A percentile compares a stretch with the other conserved stretches of the same genome.
phyloP scores from a whole-genome alignment of 2,113 vertebrate genomes.

The Upupa epops region DNA sequence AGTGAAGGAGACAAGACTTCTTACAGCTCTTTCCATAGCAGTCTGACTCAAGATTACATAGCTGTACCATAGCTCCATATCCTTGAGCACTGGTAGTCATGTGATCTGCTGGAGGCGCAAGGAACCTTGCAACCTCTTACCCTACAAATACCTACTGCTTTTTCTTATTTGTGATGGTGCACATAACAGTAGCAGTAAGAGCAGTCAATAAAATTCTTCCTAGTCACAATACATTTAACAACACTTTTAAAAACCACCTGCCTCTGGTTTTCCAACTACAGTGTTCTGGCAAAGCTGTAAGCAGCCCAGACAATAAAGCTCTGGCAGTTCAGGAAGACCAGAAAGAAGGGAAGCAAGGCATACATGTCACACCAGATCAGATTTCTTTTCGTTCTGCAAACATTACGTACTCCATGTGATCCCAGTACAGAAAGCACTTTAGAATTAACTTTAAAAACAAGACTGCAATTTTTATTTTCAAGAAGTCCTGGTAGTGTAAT shows the following conservation, averaged over 20 bases:
- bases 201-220: background rate
- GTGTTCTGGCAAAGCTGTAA: background rate
- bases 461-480: background rate
- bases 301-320: background rate
- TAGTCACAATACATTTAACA: background rate
- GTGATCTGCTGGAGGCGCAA: background rate
- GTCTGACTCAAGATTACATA: background rate
- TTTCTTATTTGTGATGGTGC: background rate
- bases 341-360: background rate
- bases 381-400: background rate
- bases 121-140: background rate
- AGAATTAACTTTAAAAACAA: background rate
- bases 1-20: background rate
- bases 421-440: background rate
- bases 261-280: background rate
- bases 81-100: fast-evolving
- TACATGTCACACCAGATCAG: background rate
- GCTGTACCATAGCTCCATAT: background rate
- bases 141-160: background rate
- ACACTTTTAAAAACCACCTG: background rate
- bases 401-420: background rate
- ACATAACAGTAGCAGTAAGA: background rate
- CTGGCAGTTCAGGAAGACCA: background rate
- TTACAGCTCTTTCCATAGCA: background rate
- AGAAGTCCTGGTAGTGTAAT: background rate